phyloP scores from a whole-genome alignment of 2,797 vertebrate genomes.

The Darevskia nairensis region DNA sequence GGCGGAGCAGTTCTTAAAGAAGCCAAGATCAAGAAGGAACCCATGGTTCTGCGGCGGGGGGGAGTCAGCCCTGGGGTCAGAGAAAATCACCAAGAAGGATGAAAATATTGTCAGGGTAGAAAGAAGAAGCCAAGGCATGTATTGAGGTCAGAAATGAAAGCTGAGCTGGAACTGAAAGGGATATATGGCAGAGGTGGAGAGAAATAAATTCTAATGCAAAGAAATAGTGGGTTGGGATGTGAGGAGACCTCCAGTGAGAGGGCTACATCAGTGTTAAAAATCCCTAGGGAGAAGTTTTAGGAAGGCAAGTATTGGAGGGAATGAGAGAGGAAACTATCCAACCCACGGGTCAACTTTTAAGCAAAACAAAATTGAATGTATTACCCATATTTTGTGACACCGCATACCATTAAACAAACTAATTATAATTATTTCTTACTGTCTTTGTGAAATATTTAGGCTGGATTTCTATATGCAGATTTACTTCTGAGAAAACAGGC shows the following conservation, averaged over 20 bases:
- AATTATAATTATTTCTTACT: conserved; percentile 72
- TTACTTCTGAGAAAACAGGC: background rate
- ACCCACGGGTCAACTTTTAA: conserved; percentile 79
- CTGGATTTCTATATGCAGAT: background rate
- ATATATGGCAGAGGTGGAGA: background rate
- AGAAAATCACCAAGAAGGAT: background rate
- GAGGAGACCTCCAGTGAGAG: background rate
- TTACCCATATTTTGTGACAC: conserved; percentile 76
- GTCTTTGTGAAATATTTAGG: conserved; percentile 71
- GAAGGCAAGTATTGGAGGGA: background rate
- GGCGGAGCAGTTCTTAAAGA: background rate
- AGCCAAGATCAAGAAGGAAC: background rate
- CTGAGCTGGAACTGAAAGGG: background rate
- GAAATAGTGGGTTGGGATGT: background rate
- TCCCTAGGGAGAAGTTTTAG: background rate
- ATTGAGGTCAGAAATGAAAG: background rate
- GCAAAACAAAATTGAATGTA: conserved; percentile 77
- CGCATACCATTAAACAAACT: conserved; percentile 78
- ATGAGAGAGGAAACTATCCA: conserved; percentile 52
- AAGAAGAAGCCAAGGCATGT: too few species aligned
- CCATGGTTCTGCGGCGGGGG: background rate
- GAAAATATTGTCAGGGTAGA: background rate
- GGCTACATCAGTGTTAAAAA: background rate
- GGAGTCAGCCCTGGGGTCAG: background rate
- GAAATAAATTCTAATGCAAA: background rate